These are phyloP conservation scores for Amphipoea oculea DNA, from an alignment of 2,888 invertebrate genomes.

Conservation along the genomic window DNA sequence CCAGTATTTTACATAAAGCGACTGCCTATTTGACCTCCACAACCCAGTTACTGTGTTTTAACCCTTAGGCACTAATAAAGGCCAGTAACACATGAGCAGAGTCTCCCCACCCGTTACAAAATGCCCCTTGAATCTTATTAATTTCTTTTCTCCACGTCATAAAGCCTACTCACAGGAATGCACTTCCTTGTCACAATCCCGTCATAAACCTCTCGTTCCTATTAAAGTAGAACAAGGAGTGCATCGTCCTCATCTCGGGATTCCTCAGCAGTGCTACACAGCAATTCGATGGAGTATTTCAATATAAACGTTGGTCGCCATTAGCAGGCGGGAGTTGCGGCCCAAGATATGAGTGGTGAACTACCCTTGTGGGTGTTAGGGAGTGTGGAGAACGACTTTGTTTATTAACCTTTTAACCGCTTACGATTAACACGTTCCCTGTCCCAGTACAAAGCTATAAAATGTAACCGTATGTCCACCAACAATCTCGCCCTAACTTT, in stretches of 20 bases:
- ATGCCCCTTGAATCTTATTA: neutral
- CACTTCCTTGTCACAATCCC: constrained; percentile 54
- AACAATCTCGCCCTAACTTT: too few species aligned
- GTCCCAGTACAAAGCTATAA: too few species aligned
- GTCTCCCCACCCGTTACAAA: neutral
- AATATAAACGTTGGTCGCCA: constrained; percentile 87
- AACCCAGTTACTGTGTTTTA: too few species aligned
- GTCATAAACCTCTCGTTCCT: constrained; percentile 64
- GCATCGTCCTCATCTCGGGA: constrained; percentile 69
- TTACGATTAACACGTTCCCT: too few species aligned
- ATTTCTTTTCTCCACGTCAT: constrained; percentile 11
- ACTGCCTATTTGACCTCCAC: too few species aligned
- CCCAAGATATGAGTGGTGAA: constrained; percentile 79
- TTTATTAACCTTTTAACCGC: neutral
- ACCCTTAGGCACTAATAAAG: neutral
- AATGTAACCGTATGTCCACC: too few species aligned
- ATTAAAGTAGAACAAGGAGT: constrained; percentile 69
- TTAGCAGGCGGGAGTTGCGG: constrained; percentile 78
- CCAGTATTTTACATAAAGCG: too few species aligned
- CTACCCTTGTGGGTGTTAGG: constrained; percentile 72
- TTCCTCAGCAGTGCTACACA: constrained; percentile 74
- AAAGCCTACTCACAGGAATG: constrained; percentile 50
- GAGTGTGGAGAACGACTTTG: constrained; percentile 70
- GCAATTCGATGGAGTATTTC: constrained; percentile 86
- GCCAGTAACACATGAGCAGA: neutral